Evolutionary conservation across 2,113 vertebrate species (phyloP).

Genomic region (Bos javanicus): DNA sequence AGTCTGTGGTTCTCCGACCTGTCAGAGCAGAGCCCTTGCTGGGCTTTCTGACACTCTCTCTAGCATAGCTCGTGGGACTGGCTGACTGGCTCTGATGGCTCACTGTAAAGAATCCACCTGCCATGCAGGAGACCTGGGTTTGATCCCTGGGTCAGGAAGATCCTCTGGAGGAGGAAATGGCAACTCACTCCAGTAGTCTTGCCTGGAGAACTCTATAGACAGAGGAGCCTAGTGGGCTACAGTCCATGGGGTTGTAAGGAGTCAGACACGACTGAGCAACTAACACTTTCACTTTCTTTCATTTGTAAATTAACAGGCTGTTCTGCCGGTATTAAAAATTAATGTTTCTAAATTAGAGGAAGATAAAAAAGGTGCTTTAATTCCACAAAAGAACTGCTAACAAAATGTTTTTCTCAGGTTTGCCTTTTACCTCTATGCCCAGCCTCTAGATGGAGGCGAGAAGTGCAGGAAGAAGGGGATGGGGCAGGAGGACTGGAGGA

Average conservation of each 20-base stretch:
- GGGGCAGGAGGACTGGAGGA: neutral
- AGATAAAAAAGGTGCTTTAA: neutral
- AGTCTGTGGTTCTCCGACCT: fast-evolving
- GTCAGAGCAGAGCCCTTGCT: neutral
- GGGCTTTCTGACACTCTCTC: neutral
- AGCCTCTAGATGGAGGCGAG: neutral
- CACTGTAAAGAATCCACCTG: neutral
- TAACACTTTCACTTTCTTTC: neutral
- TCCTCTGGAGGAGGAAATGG: neutral
- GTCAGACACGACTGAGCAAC: neutral
- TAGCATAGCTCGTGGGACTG: neutral
- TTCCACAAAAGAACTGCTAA: neutral
- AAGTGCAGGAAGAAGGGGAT: fast-evolving
- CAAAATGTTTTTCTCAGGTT: neutral
- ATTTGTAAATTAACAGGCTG: neutral
- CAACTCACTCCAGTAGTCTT: neutral
- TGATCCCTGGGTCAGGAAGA: neutral
- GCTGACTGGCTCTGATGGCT: neutral
- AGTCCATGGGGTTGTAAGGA: neutral
- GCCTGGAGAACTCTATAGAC: neutral
- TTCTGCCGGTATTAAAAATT: neutral
- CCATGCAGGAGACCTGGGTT: neutral
- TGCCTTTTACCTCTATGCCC: neutral
- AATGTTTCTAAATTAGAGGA: neutral
- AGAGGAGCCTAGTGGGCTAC: neutral